A percentile compares a stretch with the other conserved stretches of the same genome.
Conservation (phyloP, 2,797 vertebrate species). For the Cyprinella venusta region DNA sequence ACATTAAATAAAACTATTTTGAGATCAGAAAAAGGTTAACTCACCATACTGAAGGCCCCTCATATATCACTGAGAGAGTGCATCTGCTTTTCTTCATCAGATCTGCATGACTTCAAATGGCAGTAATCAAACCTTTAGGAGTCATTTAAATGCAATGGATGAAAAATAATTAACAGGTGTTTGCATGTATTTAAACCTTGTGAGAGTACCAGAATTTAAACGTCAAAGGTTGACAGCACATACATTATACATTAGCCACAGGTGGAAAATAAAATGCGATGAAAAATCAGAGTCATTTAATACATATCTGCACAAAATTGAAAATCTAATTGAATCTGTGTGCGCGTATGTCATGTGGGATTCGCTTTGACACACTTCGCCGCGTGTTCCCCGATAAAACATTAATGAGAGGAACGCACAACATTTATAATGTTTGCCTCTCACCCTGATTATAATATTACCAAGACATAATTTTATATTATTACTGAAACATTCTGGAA, state of each 20-base stretch:
- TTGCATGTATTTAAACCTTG: slow-evolving; percentile 46
- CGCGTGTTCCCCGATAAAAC: slow-evolving; percentile 6
- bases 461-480: slow-evolving; percentile 44
- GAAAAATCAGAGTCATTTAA: slow-evolving; percentile 9
- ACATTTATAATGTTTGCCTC: slow-evolving; percentile 26
- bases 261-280: slow-evolving; percentile 28
- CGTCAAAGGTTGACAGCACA: slow-evolving; percentile 34
- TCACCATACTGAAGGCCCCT: not conserved
- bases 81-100: slow-evolving; percentile 17
- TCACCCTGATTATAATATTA: slow-evolving; percentile 30
- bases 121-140: slow-evolving; percentile 23
- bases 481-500: slow-evolving; percentile 47
- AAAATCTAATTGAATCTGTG: slow-evolving; percentile 33
- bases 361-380: slow-evolving; percentile 29
- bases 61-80: not conserved
- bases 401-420: slow-evolving; percentile 25
- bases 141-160: slow-evolving; percentile 35
- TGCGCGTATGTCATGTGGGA: not conserved
- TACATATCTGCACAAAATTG: slow-evolving; percentile 23
- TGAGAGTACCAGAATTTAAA: slow-evolving; percentile 35
- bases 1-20: not conserved
- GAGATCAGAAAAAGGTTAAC: not conserved
- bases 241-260: slow-evolving; percentile 36
- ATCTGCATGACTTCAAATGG: slow-evolving; percentile 8
- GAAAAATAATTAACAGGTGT: slow-evolving; percentile 43